These are phyloP conservation scores for Gorsachius magnificus DNA, from an alignment of 2,797 vertebrate genomes.

Conservation along the genomic window DNA sequence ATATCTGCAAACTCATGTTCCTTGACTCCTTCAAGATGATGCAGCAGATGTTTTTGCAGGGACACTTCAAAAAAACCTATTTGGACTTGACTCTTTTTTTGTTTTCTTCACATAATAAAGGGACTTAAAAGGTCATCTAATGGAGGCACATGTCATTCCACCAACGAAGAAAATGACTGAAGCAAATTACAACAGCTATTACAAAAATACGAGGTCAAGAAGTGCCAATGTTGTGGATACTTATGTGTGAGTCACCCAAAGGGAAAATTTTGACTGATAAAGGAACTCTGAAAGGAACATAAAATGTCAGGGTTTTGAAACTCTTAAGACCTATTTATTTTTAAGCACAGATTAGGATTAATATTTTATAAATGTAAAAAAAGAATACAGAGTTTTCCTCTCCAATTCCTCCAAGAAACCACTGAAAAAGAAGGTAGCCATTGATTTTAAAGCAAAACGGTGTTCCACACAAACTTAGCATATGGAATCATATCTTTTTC, in stretches of 20 bases:
- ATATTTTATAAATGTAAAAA: background rate
- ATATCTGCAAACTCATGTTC: fast-evolving
- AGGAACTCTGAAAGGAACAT: background rate
- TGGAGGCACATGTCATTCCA: background rate
- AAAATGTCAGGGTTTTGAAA: background rate
- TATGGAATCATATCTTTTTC: background rate
- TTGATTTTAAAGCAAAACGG: background rate
- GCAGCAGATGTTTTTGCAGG: background rate
- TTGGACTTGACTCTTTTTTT: background rate
- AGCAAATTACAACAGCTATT: background rate
- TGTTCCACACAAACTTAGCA: background rate
- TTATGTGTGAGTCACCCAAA: background rate
- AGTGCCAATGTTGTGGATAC: background rate
- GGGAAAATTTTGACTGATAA: constrained; percentile 14
- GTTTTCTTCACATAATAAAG: background rate
- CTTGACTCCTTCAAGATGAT: background rate
- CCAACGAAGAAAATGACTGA: background rate
- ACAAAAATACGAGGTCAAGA: background rate
- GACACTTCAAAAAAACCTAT: background rate
- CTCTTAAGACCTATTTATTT: background rate
- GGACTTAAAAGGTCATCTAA: background rate
- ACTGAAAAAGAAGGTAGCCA: background rate
- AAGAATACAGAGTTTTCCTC: background rate
- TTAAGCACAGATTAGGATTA: background rate
- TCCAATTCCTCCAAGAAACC: background rate